These are phyloP conservation scores for Pseudonaja textilis DNA, from an alignment of 2,113 vertebrate genomes.

Conservation along the genomic window DNA sequence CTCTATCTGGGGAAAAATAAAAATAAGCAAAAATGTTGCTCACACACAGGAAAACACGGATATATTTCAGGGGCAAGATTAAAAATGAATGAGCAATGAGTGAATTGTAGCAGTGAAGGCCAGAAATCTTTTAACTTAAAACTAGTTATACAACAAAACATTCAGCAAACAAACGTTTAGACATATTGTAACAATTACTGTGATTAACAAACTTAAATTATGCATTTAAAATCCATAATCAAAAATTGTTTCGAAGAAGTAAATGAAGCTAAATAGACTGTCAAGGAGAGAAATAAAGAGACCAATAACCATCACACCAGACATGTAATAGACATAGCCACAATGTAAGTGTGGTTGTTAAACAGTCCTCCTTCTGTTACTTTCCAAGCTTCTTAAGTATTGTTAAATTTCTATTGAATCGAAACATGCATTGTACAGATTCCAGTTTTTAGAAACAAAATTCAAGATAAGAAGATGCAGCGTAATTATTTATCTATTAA, in stretches of 20 bases:
- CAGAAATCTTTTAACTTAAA: background rate
- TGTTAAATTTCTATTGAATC: background rate
- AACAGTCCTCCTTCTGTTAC: background rate
- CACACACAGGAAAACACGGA: background rate
- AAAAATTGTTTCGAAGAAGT: background rate
- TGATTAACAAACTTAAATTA: background rate
- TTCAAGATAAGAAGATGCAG: background rate
- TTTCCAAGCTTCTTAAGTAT: background rate
- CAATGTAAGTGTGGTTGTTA: background rate
- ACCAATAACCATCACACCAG: background rate
- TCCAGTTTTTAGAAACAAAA: background rate
- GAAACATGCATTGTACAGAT: background rate
- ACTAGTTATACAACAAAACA: constrained; percentile 26
- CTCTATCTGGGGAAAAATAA: background rate
- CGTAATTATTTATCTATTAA: background rate
- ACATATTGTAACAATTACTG: background rate
- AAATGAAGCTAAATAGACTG: background rate
- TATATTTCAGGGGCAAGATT: background rate
- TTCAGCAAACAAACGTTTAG: background rate
- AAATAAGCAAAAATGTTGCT: background rate
- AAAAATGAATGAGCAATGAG: constrained; percentile 9
- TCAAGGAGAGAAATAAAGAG: background rate
- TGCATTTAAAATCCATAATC: background rate
- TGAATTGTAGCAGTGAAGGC: background rate
- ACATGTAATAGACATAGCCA: background rate